Base-by-base conservation (phyloP, 2,113 vertebrate genomes). In the Indri indri region DNA sequence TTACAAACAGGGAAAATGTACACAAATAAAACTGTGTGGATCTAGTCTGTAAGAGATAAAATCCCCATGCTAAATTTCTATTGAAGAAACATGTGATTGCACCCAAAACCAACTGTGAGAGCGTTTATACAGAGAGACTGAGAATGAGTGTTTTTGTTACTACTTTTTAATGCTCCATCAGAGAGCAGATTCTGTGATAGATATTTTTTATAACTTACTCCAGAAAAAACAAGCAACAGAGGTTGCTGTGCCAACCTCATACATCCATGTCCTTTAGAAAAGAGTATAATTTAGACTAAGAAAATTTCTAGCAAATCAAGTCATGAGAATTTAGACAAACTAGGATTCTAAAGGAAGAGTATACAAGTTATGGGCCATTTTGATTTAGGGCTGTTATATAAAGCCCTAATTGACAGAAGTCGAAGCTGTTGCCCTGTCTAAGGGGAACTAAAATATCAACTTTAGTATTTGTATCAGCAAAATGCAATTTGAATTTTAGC, bases 171-270 rank as follows among this genome's bases (percentile, higher is more conserved):
- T 66, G 37, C 47, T 91, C 42, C 47, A 65, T 82, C 68, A 25
- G 47, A 65, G 61, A 85, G 45, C 17, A 88, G 40, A 50, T n/a
- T 25, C 6, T 13, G 13, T 50, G 20, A 30, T 37, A 82, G n/a
- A 22, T 14, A 11, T 68, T 66, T 85, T 94, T 85, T 59, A 34
- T 50, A 65, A 77, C 50, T 92, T 83, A 42, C 27, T 83, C 45
- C 47, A 90, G 25, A 87, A 84, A 94, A 94, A 94, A 25, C 66
- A 71, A 94, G 42, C 42, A 76, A 47, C 73, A 47, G 73, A 76
- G n/a, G 25, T 63, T 95, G 23, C 61, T 83, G 12, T 73, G 40
- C 68, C 74, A 79, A 42, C 0, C 23, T 92, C 50, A 71, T 45
- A 65, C 2, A n/a, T 42, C 5, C 40, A 2, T 93, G 95, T 85